phyloP scores from a whole-genome alignment of 2,888 invertebrate species.

The Erebia ligea region DNA sequence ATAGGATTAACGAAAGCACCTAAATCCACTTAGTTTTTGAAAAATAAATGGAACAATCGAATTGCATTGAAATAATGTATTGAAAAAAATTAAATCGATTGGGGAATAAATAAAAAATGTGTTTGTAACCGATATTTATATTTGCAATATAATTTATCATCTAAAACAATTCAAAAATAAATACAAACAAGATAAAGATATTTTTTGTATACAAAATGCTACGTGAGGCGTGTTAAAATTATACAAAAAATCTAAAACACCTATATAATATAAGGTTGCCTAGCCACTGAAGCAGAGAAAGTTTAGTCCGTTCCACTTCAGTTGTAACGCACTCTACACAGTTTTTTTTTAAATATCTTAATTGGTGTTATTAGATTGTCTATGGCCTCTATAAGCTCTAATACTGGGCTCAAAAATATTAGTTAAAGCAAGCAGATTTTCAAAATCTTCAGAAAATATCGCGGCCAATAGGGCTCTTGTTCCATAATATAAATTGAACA shows the following conservation, averaged over 20 bases:
- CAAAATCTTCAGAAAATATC: conserved; percentile 27
- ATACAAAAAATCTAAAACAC: not conserved
- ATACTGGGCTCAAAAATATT: conserved; percentile 29
- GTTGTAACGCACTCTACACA: no score
- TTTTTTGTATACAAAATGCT: conserved; percentile 6
- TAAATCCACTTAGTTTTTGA: no score
- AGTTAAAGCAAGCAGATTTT: conserved; percentile 23
- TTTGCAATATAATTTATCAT: conserved; percentile 40
- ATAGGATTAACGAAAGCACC: no score
- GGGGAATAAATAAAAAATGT: conserved; percentile 47
- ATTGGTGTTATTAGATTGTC: not conserved
- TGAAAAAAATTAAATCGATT: no score
- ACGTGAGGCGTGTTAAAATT: not conserved
- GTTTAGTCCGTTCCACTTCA: no score
- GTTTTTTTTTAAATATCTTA: not conserved
- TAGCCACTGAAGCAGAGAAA: no score
- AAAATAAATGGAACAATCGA: no score
- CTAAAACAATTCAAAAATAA: conserved; percentile 35
- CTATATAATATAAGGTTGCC: not conserved
- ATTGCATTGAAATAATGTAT: no score
- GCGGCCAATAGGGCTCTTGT: conserved; percentile 34
- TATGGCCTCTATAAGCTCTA: conserved; percentile 24
- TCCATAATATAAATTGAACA: conserved; percentile 30
- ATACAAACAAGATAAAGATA: conserved; percentile 34
- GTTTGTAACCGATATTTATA: conserved; percentile 43